Base-by-base conservation (phyloP, 1,140 invertebrate species). In the Tetramorium alpestre region DNA sequence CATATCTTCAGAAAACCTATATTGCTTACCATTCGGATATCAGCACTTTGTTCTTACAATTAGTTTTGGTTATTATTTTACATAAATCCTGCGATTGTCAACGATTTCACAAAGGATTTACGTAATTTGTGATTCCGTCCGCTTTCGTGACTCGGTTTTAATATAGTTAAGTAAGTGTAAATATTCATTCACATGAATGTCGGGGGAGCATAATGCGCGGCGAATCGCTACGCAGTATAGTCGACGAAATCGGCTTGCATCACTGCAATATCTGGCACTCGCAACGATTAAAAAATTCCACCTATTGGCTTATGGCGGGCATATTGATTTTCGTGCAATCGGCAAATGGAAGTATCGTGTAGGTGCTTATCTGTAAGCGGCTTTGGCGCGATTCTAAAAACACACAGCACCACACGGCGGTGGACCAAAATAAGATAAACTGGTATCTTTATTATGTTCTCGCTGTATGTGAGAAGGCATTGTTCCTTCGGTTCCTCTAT, bases 351-450 rank as follows among this genome's bases (percentile, higher is more conserved):
- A 81, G 38, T 81, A 81, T 81, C 49, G 38, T 81, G 65, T 81
- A 70, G 77, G 64, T 62, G 78, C 78, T 70, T 81, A 81, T 70
- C 78, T 3, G 64, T 81, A 81, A 81, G 78, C 78, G 78, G 78
- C 64, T 81, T 81, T 70, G 11, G 33, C 38, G 51, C 78, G 49
- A 70, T 70, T 81, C 65, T 70, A 70, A 70, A 81, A 81, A 81
- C 22, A 44, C 7, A n/a, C 5, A n/a, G 51, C 47, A 3, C 7
- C 3, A 0, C 28, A 58, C 4, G n/a, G 76, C 11, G 60, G 62
- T 56, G 67, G 78, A 70, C 67, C 38, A 51, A 81, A 81, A 70
- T 70, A 81, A 81, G 78, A 81, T 81, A 81, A 81, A 81, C 65
- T 16, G 49, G 11, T 81, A 81, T 81, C 78, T 70, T 81, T 56